A percentile compares a stretch with the other conserved stretches of the same genome.
These are phyloP conservation scores for Bombyx mandarina DNA, from an alignment of 1,140 invertebrate species.

Conservation along the genomic window DNA sequence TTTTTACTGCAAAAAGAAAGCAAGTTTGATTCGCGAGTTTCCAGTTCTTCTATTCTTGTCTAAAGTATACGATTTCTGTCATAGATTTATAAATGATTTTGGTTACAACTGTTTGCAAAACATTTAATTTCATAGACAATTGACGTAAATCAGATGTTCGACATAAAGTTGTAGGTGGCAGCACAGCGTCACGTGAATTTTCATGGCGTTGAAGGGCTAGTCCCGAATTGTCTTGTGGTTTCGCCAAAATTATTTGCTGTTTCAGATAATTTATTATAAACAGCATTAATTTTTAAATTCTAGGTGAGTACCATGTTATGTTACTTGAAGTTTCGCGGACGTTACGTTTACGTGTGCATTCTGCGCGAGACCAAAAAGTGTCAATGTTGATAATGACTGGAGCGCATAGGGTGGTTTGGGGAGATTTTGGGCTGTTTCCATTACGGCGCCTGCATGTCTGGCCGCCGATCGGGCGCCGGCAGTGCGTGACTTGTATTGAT, in stretches of 20 bases:
- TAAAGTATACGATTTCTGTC: too few relatives aligned
- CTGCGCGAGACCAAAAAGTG: slow-evolving; percentile 56
- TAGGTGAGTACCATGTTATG: slow-evolving; percentile 46
- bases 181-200: slow-evolving; percentile 72
- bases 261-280: slow-evolving; percentile 57
- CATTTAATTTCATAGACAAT: slow-evolving; percentile 55
- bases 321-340: slow-evolving; percentile 11
- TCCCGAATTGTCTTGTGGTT: slow-evolving; percentile 71
- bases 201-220: slow-evolving; percentile 70
- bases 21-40: too few relatives aligned
- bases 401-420: slow-evolving; percentile 42
- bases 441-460: slow-evolving; percentile 56
- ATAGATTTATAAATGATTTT: background rate
- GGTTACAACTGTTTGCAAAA: background rate
- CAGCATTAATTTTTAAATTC: slow-evolving; percentile 58
- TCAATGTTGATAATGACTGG: slow-evolving; percentile 47
- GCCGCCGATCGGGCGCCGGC: slow-evolving; percentile 33
- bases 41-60: too few relatives aligned
- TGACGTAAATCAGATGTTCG: slow-evolving; percentile 71
- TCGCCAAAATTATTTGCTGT: slow-evolving; percentile 64
- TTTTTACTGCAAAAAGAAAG: too few relatives aligned
- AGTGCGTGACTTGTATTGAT: slow-evolving; percentile 47
- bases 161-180: slow-evolving; percentile 64
- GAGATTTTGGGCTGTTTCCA: slow-evolving; percentile 32
- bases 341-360: slow-evolving; percentile 14